Evolutionary conservation across 2,888 invertebrate genomes (phyloP).

Genomic region (Meliscaeva auricollis): DNA sequence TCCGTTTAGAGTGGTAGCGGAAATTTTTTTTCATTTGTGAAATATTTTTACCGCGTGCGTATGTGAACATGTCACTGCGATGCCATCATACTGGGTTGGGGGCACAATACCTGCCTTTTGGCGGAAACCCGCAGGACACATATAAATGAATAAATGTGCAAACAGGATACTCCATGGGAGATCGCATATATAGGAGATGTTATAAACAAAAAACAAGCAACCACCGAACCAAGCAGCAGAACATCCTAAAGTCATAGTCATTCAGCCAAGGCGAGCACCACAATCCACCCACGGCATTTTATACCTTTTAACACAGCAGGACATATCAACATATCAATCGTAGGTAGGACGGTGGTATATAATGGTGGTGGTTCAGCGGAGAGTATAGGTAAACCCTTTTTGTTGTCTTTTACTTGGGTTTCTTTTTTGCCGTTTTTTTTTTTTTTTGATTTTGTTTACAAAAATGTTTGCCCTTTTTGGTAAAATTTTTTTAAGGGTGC

Average conservation of each 20-base stretch:
- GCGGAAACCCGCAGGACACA: constrained; percentile 75
- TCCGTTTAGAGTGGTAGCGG: constrained; percentile 36
- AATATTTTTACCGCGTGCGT: constrained; percentile 51
- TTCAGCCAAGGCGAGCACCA: constrained; percentile 50
- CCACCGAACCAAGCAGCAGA: constrained; percentile 18
- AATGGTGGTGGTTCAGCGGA: not conserved
- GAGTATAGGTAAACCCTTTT: constrained; percentile 1
- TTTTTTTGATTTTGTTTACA: not conserved
- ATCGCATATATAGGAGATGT: constrained; percentile 42
- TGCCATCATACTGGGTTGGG: constrained; percentile 33
- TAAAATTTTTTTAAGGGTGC: not conserved
- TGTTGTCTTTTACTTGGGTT: not conserved
- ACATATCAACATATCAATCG: constrained; percentile 77
- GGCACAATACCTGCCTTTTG: constrained; percentile 63
- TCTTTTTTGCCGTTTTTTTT: not conserved
- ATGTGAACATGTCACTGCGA: constrained; percentile 62
- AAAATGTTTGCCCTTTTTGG: constrained; percentile 1
- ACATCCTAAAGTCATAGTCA: constrained; percentile 33
- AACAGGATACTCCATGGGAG: constrained; percentile 76
- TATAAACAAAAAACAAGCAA: constrained; percentile 45
- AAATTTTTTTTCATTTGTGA: constrained; percentile 38
- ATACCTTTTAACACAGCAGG: constrained; percentile 75
- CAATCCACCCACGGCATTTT: constrained; percentile 68
- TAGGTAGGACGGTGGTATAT: not conserved
- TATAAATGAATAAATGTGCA: constrained; percentile 75